Conservation (phyloP, 2,888 invertebrate genomes). For the Erebia palarica region DNA sequence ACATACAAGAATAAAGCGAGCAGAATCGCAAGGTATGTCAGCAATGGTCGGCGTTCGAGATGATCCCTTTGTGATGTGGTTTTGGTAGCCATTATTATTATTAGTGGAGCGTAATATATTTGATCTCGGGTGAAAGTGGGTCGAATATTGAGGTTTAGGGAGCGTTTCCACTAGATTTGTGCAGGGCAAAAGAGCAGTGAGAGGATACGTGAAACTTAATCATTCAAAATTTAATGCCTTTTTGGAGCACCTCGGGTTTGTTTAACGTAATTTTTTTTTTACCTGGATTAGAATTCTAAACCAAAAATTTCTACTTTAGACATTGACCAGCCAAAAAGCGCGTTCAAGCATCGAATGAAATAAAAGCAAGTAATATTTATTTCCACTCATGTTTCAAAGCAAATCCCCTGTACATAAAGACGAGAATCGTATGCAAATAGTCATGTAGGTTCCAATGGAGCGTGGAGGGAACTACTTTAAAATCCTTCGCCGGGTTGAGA, state of each 20-base stretch:
- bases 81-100: slow-evolving; percentile 11
- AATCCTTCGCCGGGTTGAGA: slow-evolving; percentile 33
- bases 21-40: slow-evolving; percentile 20
- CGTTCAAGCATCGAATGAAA: slow-evolving; percentile 5
- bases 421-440: slow-evolving; percentile 28
- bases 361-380: slow-evolving; percentile 20
- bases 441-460: slow-evolving; percentile 36
- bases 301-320: not conserved
- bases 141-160: slow-evolving; percentile 7
- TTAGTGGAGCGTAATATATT: slow-evolving; percentile 16
- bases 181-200: too few species aligned
- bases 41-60: slow-evolving; percentile 21
- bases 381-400: slow-evolving; percentile 22
- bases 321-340: not conserved
- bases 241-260: too few species aligned
- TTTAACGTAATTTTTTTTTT: too few species aligned
- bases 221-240: too few species aligned
- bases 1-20: slow-evolving; percentile 18
- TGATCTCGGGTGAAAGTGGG: slow-evolving; percentile 3
- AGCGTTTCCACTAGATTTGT: not conserved
- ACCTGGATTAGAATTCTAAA: not conserved
- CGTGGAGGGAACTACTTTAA: slow-evolving; percentile 37
- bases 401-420: slow-evolving; percentile 26
- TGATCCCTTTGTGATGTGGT: slow-evolving; percentile 27
- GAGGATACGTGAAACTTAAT: too few species aligned